A percentile compares a stretch with the other conserved stretches of the same genome.
Conservation (phyloP, 2,888 invertebrate genomes). For the Hanleya hanleyi region DNA sequence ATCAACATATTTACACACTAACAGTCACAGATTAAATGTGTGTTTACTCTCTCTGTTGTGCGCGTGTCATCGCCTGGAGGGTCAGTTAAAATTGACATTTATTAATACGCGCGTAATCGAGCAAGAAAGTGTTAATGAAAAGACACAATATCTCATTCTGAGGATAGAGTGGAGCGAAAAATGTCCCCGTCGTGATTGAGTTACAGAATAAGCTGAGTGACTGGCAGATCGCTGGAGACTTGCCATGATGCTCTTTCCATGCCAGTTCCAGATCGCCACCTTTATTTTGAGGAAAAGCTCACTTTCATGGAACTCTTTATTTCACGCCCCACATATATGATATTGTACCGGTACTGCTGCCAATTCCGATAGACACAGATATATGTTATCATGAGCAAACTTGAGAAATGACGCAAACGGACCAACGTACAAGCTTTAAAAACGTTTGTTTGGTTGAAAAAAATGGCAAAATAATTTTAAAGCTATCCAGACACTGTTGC, state of each 20-base stretch:
- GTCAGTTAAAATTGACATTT: slow-evolving; percentile 5
- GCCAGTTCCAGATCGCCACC: not conserved
- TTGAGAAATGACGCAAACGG: too few relatives aligned
- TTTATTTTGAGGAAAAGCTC: too few relatives aligned
- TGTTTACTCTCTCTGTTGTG: slow-evolving; percentile 3
- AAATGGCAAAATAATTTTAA: too few relatives aligned
- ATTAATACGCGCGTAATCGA: slow-evolving; percentile 10
- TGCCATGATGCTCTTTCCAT: not conserved
- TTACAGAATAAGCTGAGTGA: not conserved
- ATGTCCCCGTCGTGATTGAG: not conserved
- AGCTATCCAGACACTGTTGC: too few relatives aligned
- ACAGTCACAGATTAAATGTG: slow-evolving; percentile 6
- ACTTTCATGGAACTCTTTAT: too few relatives aligned
- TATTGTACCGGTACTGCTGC: too few relatives aligned
- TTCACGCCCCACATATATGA: too few relatives aligned
- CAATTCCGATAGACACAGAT: too few relatives aligned
- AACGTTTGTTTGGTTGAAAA: too few relatives aligned
- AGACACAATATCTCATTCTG: slow-evolving; percentile 5
- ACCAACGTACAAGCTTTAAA: too few relatives aligned
- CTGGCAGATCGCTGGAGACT: not conserved
- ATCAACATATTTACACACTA: slow-evolving; percentile 9
- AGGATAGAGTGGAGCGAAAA: not conserved
- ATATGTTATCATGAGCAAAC: not conserved
- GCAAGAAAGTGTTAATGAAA: slow-evolving; percentile 12
- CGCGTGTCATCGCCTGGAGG: not conserved